phyloP scores from a whole-genome alignment of 2,888 invertebrate species.

The Poecilus cupreus region DNA sequence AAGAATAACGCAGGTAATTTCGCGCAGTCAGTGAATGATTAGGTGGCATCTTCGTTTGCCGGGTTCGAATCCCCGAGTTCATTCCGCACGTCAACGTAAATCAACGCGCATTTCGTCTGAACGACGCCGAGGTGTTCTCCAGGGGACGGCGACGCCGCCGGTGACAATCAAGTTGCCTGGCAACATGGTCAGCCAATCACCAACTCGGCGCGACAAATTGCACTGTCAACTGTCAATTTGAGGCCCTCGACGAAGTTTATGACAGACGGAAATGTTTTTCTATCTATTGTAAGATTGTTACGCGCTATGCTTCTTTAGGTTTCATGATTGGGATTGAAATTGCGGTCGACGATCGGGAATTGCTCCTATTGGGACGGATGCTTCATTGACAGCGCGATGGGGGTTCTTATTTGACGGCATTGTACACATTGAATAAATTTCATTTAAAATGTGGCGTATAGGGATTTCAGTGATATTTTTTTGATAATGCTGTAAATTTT shows the following conservation, averaged over 20 bases:
- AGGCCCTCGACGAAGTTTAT: constrained; percentile 25
- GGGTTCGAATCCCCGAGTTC: constrained; percentile 20
- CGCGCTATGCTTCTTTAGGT: too few relatives aligned
- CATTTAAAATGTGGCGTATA: too few relatives aligned
- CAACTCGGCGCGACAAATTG: constrained; percentile 47
- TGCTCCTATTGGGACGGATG: too few relatives aligned
- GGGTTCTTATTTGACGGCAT: too few relatives aligned
- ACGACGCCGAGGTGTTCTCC: background rate
- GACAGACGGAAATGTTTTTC: background rate
- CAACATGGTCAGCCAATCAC: constrained; percentile 57
- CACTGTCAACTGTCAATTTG: constrained; percentile 57
- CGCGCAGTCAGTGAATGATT: constrained; percentile 35
- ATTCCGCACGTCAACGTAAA: constrained; percentile 30
- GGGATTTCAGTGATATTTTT: too few relatives aligned
- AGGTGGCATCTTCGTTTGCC: constrained; percentile 9
- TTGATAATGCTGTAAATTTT: too few relatives aligned
- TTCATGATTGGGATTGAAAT: too few relatives aligned
- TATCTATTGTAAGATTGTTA: too few relatives aligned
- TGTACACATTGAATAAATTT: too few relatives aligned
- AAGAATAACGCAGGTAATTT: constrained; percentile 33
- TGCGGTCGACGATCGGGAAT: too few relatives aligned
- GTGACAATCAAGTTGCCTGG: constrained; percentile 50
- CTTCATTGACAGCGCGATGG: too few relatives aligned
- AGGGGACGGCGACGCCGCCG: background rate
- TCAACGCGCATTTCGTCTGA: constrained; percentile 12